phyloP scores from a whole-genome alignment of 2,113 vertebrate genomes.

The Mastomys natalensis region DNA sequence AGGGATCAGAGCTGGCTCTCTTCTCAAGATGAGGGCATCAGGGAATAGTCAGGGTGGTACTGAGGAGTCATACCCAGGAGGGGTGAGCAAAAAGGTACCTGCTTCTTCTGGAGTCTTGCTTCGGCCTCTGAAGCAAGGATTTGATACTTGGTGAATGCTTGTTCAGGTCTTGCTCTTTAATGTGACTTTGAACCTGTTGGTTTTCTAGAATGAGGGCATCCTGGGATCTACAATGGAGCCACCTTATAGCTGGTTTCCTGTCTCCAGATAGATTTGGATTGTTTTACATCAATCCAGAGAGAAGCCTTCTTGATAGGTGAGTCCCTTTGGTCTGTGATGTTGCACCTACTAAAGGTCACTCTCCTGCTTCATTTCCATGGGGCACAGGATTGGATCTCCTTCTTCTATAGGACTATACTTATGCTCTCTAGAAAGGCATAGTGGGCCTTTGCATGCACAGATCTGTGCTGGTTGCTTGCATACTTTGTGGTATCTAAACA shows the following conservation, averaged over 20 bases:
- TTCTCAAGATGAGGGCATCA: neutral
- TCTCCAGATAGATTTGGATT: neutral
- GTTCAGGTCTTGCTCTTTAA: neutral
- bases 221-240: no score
- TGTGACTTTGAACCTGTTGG: neutral
- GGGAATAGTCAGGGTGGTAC: no score
- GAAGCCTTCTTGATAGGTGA: neutral
- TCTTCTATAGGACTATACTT: neutral
- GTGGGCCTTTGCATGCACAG: neutral
- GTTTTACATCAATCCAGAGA: neutral
- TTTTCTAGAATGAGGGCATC: neutral
- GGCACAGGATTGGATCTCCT: neutral
- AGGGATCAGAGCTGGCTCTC: neutral
- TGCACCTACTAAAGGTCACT: neutral
- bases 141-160: neutral
- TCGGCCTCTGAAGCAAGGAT: neutral
- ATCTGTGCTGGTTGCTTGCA: neutral
- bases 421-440: neutral
- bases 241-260: neutral
- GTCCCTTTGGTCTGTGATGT: neutral
- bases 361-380: neutral
- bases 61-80: neutral
- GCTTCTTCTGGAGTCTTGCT: rapidly evolving
- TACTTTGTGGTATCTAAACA: neutral
- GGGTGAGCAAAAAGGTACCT: rapidly evolving